Conservation (phyloP, 2,797 vertebrate species). For the Tadarida brasiliensis region DNA sequence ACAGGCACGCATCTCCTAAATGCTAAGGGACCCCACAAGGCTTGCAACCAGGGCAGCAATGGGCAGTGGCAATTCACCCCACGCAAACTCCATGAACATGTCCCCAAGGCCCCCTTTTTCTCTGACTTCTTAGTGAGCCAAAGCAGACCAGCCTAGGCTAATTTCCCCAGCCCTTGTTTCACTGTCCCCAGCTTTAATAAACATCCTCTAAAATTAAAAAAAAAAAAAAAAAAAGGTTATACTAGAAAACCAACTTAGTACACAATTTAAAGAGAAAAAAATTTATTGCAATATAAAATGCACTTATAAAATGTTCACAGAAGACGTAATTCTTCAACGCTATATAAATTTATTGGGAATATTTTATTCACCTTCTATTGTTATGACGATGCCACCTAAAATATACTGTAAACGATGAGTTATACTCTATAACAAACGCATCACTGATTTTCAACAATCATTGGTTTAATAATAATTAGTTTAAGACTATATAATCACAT, state of each 20-base stretch:
- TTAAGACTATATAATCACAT: constrained; percentile 74
- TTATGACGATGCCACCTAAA: constrained; percentile 69
- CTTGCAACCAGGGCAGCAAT: too few relatives aligned
- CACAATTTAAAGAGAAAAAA: constrained; percentile 80
- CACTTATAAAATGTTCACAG: constrained; percentile 83
- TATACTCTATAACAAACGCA: constrained; percentile 74
- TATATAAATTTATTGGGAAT: constrained; percentile 81
- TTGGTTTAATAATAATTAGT: constrained; percentile 73
- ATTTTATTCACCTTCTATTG: constrained; percentile 71
- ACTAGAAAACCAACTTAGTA: constrained; percentile 64
- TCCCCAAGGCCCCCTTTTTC: too few relatives aligned
- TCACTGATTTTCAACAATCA: constrained; percentile 80
- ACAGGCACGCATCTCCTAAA: too few relatives aligned
- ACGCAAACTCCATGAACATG: too few relatives aligned
- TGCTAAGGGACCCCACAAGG: too few relatives aligned
- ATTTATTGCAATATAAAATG: constrained; percentile 85
- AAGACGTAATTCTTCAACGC: constrained; percentile 75
- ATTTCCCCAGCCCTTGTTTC: too few relatives aligned
- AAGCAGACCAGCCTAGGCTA: too few relatives aligned
- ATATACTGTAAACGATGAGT: constrained; percentile 78
- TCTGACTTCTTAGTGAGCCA: too few relatives aligned
- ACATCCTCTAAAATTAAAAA: neutral
- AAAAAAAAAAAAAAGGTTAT: neutral
- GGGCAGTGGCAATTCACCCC: too few relatives aligned
- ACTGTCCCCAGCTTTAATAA: too few relatives aligned